Evolutionary conservation across 2,888 invertebrate genomes (phyloP), one percentile per base, ranked within the genome.

Genomic region (Dusona sp.): DNA sequence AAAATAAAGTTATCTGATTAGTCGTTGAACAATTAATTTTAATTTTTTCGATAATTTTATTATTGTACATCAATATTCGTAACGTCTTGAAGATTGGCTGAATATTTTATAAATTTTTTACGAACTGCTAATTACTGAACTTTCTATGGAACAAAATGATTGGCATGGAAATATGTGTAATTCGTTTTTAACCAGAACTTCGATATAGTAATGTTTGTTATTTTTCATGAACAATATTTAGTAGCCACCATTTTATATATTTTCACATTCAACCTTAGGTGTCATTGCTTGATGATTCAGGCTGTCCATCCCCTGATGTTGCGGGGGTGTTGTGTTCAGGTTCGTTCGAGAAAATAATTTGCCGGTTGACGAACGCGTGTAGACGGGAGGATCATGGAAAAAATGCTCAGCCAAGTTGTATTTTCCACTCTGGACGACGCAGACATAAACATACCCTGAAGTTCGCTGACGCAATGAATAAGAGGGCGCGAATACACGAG

Each of bases 391-490:
- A 67, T 64, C 16, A 64, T 67, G 25, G 54, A 75, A 83, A 70
- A 84, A 84, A 72, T 73, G 70, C 57, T 77, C 74, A 45, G 48
- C 51, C 29, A 67, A 75, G 38, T 74, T 68, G 68, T 72, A 78
- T 82, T 72, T 64, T 61, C 29, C 38, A 36, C 70, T 38, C 65
- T 54, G 65, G 33, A 67, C 82, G 51, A 70, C 67, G 33, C 61
- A 45, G 48, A 36, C 64, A 77, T 22, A 75, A 75, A 75, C 64
- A 75, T 38, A 36, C 9, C 36, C 42, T 11, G 33, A 65, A 83
- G 75, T 78, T 48, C 77, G 83, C 72, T 83, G 83, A 77, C 73
- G 79, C 83, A 67, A 72, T 77, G 72, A 67, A 77, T 78, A 72
- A 61, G 75, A 83, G 61, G 48, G 83, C 38, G 67, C 19, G 79